A percentile compares a stretch with the other conserved stretches of the same genome.
phyloP scores from a whole-genome alignment of 2,113 vertebrate species.

The Leptobrachium leishanense region DNA sequence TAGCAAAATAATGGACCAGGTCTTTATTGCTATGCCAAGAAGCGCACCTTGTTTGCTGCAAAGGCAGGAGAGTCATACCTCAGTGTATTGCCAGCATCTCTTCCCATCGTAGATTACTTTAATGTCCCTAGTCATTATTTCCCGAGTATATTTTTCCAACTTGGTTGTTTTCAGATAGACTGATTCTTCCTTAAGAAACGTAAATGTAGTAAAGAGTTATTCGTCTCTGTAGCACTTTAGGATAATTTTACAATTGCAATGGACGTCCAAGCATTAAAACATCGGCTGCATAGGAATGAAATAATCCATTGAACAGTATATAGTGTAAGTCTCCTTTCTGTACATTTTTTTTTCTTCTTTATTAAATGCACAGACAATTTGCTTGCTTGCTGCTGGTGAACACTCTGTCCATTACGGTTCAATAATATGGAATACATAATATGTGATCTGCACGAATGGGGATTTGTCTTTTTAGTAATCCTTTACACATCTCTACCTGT shows the following conservation, averaged over 20 bases:
- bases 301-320: neutral
- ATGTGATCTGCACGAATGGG: no score
- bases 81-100: neutral
- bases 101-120: neutral
- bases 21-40: neutral
- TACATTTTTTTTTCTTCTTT: no score
- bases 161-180: neutral
- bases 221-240: neutral
- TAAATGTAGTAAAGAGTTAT: constrained; percentile 1
- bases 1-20: neutral
- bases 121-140: constrained; percentile 12
- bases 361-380: no score
- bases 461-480: no score
- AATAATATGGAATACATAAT: no score
- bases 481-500: no score
- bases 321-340: neutral
- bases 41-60: neutral
- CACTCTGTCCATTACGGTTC: no score
- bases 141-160: constrained; percentile 5
- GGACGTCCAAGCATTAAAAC: neutral
- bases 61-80: neutral
- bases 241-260: neutral
- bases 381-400: no score
- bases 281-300: constrained; percentile 10
- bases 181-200: constrained; percentile 8